Percentiles rank a stretch among this genome's conserved stretches.
phyloP scores from a whole-genome alignment of 1,140 invertebrate genomes.

The Bombus waltoni region DNA sequence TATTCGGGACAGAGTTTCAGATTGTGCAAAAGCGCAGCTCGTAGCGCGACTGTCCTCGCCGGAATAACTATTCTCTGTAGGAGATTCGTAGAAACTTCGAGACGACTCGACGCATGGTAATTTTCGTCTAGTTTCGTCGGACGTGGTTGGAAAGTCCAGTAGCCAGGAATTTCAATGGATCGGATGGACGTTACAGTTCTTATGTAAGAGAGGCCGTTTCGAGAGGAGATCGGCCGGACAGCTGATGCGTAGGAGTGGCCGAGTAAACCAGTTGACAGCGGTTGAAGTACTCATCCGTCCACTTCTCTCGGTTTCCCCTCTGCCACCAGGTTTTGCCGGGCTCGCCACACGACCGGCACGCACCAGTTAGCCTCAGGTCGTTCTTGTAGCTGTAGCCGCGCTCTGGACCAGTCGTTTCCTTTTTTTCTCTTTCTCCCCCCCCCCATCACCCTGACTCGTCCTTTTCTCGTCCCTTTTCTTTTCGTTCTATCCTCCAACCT shows the following conservation, averaged over 20 bases:
- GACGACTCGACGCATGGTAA: not conserved
- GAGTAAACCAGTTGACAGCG: conserved; percentile 69
- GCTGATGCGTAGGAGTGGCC: conserved; percentile 72
- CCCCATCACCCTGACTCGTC: not conserved
- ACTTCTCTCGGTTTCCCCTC: conserved; percentile 53
- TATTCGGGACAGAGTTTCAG: no score
- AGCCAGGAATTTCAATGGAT: conserved; percentile 9
- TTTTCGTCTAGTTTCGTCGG: not conserved
- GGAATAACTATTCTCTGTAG: no score
- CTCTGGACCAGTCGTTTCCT: conserved; percentile 57
- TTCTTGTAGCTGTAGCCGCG: conserved; percentile 44
- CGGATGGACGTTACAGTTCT: conserved; percentile 35
- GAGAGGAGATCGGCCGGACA: conserved; percentile 64
- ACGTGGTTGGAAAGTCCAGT: not conserved
- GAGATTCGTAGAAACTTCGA: no score
- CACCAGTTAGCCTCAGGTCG: conserved; percentile 63
- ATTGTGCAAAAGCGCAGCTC: no score
- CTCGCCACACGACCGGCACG: conserved; percentile 67
- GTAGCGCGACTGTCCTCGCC: no score
- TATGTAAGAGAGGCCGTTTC: conserved; percentile 63
- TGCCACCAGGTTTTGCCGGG: conserved; percentile 41
- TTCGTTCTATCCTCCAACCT: not conserved
- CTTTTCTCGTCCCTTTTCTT: not conserved
- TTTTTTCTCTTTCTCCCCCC: not conserved
- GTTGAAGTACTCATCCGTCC: conserved; percentile 59